These are phyloP conservation scores for Drosophila mulleri DNA, from an alignment of 2,888 invertebrate species.

Conservation along the genomic window DNA sequence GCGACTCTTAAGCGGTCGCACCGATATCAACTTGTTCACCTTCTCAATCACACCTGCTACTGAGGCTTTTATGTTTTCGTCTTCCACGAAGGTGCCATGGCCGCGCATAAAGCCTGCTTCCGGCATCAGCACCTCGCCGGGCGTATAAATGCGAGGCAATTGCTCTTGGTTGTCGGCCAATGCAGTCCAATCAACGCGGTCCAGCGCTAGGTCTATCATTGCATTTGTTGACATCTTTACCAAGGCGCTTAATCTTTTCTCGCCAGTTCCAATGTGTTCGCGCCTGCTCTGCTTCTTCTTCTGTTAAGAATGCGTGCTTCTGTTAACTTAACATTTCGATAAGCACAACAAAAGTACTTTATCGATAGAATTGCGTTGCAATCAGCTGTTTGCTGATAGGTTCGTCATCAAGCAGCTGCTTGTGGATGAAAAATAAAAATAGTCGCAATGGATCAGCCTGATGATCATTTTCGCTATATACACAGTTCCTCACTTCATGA, in stretches of 20 bases:
- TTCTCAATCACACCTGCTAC: constrained; percentile 97
- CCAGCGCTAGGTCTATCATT: constrained; percentile 88
- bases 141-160: constrained; percentile 90
- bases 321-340: constrained; percentile 7
- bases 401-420: constrained; percentile 43
- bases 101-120: constrained; percentile 90
- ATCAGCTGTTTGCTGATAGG: constrained; percentile 33
- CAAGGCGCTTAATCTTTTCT: not conserved
- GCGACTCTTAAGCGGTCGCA: constrained; percentile 95
- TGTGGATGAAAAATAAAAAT: constrained; percentile 25
- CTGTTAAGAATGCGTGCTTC: constrained; percentile 16
- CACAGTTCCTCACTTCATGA: constrained; percentile 96
- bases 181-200: constrained; percentile 87
- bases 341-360: not conserved
- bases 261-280: constrained; percentile 9
- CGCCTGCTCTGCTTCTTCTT: constrained; percentile 18
- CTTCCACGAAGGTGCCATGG: constrained; percentile 97
- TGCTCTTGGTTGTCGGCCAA: constrained; percentile 85
- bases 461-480: constrained; percentile 93
- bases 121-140: constrained; percentile 94
- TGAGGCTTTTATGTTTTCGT: constrained; percentile 93
- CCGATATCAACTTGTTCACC: constrained; percentile 97
- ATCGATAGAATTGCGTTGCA: not conserved
- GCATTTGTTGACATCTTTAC: constrained; percentile 85
- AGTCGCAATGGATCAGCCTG: constrained; percentile 85